Percentiles rank a stretch among this genome's conserved stretches.
These are phyloP conservation scores for Epirrhoe alternata DNA, from an alignment of 2,888 invertebrate species.

Conservation along the genomic window DNA sequence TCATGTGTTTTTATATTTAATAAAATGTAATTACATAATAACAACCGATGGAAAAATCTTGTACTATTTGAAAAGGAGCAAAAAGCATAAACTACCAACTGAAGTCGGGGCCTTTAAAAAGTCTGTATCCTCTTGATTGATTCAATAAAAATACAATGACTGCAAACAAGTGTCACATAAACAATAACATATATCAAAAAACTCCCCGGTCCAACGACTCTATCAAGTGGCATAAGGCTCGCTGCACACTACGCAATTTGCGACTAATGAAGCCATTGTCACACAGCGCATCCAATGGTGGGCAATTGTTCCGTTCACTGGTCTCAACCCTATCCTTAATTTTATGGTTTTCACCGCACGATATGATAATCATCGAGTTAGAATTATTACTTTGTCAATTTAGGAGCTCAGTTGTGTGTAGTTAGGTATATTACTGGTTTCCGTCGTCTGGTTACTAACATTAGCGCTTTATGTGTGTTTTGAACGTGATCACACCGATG, in stretches of 20 bases:
- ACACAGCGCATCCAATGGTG: slow-evolving; percentile 50
- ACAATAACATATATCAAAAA: slow-evolving; percentile 22
- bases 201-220: slow-evolving; percentile 10
- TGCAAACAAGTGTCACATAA: slow-evolving; percentile 15
- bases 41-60: no score
- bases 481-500: neutral
- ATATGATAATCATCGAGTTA: slow-evolving; percentile 65
- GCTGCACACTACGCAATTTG: slow-evolving; percentile 39
- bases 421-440: slow-evolving; percentile 57
- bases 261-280: slow-evolving; percentile 72
- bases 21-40: no score
- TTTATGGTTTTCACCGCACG: slow-evolving; percentile 62
- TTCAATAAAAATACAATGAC: slow-evolving; percentile 21
- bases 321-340: slow-evolving; percentile 62
- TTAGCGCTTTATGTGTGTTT: slow-evolving; percentile 22
- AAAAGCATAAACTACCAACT: no score
- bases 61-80: no score
- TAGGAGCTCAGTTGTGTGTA: slow-evolving; percentile 49
- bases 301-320: slow-evolving; percentile 70
- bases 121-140: neutral
- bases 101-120: no score
- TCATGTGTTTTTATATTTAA: no score
- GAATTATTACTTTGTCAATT: slow-evolving; percentile 71
- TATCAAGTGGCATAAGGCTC: slow-evolving; percentile 34
- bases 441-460: slow-evolving; percentile 38